Conservation (phyloP, 2,888 invertebrate species). For the Rhaphigaster nebulosa region DNA sequence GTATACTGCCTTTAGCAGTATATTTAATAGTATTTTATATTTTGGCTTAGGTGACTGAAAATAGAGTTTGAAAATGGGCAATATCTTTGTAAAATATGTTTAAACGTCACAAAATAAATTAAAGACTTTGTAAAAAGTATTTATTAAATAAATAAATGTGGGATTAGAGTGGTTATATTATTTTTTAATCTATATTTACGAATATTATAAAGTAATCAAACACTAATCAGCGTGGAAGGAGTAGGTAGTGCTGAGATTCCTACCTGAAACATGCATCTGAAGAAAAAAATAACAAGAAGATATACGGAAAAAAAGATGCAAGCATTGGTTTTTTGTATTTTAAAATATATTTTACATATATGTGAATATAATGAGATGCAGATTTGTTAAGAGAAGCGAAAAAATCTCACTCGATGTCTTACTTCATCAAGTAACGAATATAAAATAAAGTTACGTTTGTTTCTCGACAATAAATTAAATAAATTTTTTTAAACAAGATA, state of each 20-base stretch:
- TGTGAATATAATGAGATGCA: conserved; percentile 11
- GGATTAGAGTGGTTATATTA: no score
- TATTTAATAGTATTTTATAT: no score
- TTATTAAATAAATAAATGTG: no score
- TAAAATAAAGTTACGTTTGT: background rate
- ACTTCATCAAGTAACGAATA: background rate
- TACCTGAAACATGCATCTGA: background rate
- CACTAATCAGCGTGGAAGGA: background rate
- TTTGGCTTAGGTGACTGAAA: no score
- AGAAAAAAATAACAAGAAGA: background rate
- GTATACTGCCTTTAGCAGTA: no score
- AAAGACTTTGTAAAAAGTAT: no score
- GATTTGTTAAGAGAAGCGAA: background rate
- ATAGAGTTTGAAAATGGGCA: no score
- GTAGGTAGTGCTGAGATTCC: background rate
- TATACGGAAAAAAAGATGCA: background rate
- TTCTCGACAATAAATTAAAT: background rate
- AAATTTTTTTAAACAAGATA: background rate
- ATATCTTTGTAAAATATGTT: no score
- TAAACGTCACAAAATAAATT: no score
- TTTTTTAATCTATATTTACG: no score
- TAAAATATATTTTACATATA: background rate
- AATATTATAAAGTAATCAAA: no score
- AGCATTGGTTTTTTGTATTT: background rate
- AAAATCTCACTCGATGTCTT: background rate